Evolutionary conservation across 2,888 invertebrate species (phyloP).

Genomic region (Cordilura impudica): DNA sequence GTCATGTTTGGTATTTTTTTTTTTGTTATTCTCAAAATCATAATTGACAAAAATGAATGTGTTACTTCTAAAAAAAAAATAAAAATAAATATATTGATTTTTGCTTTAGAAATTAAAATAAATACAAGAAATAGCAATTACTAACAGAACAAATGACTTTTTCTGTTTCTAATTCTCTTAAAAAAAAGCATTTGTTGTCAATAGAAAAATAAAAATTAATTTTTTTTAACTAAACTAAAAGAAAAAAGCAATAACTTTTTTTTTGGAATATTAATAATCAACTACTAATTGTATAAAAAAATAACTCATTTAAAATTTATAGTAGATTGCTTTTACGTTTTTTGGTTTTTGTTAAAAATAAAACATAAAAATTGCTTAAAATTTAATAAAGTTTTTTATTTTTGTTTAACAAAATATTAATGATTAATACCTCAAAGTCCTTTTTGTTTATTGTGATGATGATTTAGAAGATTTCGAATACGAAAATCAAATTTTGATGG

Average conservation of each 20-base stretch:
- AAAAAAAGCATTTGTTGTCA: slow-evolving; percentile 44
- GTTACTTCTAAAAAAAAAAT: slow-evolving; percentile 19
- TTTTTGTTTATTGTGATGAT: slow-evolving; percentile 67
- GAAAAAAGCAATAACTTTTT: background rate
- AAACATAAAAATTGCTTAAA: slow-evolving; percentile 56
- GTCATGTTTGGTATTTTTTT: slow-evolving; percentile 26
- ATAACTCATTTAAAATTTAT: slow-evolving; percentile 33
- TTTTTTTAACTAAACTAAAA: slow-evolving; percentile 19
- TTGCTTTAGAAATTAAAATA: slow-evolving; percentile 35
- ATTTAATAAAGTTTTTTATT: slow-evolving; percentile 66
- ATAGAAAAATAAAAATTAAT: slow-evolving; percentile 5
- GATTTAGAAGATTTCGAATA: slow-evolving; percentile 59
- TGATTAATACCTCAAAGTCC: slow-evolving; percentile 78
- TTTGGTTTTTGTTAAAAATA: slow-evolving; percentile 32
- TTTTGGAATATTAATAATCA: slow-evolving; percentile 41
- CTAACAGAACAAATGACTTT: slow-evolving; percentile 50
- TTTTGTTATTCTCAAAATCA: slow-evolving; percentile 31
- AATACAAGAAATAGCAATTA: slow-evolving; percentile 49
- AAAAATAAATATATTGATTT: slow-evolving; percentile 24
- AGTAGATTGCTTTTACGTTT: slow-evolving; percentile 36
- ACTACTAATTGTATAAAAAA: slow-evolving; percentile 54
- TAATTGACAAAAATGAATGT: slow-evolving; percentile 27
- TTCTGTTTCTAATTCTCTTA: slow-evolving; percentile 1
- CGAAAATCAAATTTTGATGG: slow-evolving; percentile 58
- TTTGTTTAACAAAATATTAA: slow-evolving; percentile 62